A percentile compares a stretch with the other conserved stretches of the same genome.
These are phyloP conservation scores for Pyrocephalus nanus DNA, from an alignment of 2,797 vertebrate genomes.

Conservation along the genomic window DNA sequence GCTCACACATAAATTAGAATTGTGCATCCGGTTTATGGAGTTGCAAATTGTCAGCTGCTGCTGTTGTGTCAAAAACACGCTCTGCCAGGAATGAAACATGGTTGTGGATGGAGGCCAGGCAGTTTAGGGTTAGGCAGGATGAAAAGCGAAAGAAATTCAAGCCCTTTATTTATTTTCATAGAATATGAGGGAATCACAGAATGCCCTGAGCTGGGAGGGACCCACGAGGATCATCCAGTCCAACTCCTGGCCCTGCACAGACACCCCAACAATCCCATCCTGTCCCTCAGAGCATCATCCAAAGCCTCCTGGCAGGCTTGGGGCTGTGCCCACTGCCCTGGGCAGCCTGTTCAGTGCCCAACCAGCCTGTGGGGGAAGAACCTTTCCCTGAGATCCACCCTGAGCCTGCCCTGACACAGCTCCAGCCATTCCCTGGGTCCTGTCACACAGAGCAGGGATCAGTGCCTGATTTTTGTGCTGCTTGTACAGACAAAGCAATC, in stretches of 20 bases:
- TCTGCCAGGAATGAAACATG: constrained; percentile 14
- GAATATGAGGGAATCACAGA: fast-evolving
- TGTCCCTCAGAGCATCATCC: fast-evolving
- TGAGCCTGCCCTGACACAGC: not conserved
- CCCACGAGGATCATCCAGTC: not conserved
- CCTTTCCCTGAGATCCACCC: not conserved
- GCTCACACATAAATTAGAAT: constrained; percentile 59
- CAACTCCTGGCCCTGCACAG: not conserved
- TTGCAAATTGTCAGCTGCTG: constrained; percentile 50
- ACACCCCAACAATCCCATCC: not conserved
- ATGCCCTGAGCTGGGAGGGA: not conserved
- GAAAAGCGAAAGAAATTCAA: not conserved
- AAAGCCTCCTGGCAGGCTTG: not conserved
- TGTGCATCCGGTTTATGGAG: constrained; percentile 38
- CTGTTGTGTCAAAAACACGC: not conserved
- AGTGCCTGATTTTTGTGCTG: not conserved
- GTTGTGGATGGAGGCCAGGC: not conserved
- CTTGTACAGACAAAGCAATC: constrained; percentile 1
- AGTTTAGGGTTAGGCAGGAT: constrained; percentile 12
- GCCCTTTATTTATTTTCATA: not conserved
- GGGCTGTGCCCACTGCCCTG: not conserved
- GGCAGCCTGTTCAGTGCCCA: not conserved
- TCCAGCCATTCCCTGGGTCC: not conserved
- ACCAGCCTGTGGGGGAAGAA: not conserved
- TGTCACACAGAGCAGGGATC: not conserved